Evolutionary conservation across 2,797 vertebrate genomes (phyloP), one percentile per base, ranked within the genome.

Genomic region (Bryconaethiops microstoma): DNA sequence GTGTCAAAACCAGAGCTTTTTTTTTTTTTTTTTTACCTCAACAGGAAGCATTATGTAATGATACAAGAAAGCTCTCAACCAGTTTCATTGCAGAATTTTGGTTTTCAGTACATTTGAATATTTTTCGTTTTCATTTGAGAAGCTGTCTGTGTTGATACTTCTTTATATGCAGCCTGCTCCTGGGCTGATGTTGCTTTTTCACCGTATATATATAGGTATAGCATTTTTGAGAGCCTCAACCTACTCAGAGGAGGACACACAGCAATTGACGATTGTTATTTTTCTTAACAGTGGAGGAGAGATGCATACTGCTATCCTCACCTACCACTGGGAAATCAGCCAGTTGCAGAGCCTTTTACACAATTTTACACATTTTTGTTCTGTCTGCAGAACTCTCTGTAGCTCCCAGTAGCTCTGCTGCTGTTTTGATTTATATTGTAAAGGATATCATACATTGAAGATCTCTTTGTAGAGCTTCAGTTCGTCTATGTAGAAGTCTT

Each of bases 1-100:
- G 73, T 69, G 73, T 75, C 73, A 62, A 40, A 75, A 57, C 6
- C 17, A 45, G 70, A 59, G 54, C 14, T 29, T 74, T 79, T 71
- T 17, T 25, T 25, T 29, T 29, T 74, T 79, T 71, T 17, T 25
- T 25, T 29, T 19, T 21, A 45, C n/a, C 54, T 45, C 9, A 14
- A 4, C 25, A 59, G 39, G 8, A 19, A 25, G 21, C 54, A 40
- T 69, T 70, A 63, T 70, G 45, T 54, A 42, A 76, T 19, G 39
- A 19, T 69, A 17, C 42, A 62, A 50, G 29, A 63, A 25, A 76
- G 45, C 42, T 40, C 29, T 5, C 29, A 65, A 7, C 13, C 8
- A 3, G 2, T 25, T 60, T 1, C 8, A 9, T 21, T 59, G 35
- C 35, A 35, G 35, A 2, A 35, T 35, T 35, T 35, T 35, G 35